Conservation (phyloP, 1,140 invertebrate species). For the Euwallacea similis region DNA sequence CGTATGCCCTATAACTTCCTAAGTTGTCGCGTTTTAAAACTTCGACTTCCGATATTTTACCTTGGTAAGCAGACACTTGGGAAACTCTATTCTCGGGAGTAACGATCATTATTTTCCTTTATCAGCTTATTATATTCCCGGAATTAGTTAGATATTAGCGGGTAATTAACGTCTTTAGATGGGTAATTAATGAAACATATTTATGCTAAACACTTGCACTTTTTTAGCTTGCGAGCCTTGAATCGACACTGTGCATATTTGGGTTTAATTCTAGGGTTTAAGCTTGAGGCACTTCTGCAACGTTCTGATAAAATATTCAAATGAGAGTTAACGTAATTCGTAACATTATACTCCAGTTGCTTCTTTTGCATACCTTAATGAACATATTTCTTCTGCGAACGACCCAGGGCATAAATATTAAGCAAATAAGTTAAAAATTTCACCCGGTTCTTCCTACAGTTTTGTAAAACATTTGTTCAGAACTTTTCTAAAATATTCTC, state of each 20-base stretch:
- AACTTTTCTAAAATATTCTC: slow-evolving; percentile 39
- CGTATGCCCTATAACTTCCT: slow-evolving; percentile 33
- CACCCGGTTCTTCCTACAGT: slow-evolving; percentile 35
- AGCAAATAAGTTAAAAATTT: slow-evolving; percentile 41
- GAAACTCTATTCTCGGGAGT: slow-evolving; percentile 13
- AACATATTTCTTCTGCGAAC: slow-evolving; percentile 40
- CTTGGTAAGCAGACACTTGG: slow-evolving; percentile 23
- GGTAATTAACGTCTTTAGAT: no score
- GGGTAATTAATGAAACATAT: no score
- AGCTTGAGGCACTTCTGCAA: slow-evolving; percentile 15
- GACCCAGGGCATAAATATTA: slow-evolving; percentile 40
- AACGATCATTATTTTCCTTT: slow-evolving; percentile 25
- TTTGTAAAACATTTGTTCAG: slow-evolving; percentile 40
- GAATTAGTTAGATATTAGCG: no score
- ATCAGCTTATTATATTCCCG: neutral
- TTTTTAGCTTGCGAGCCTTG: no score
- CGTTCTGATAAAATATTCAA: slow-evolving; percentile 36
- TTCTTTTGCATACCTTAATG: slow-evolving; percentile 40
- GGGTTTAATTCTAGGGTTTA: neutral
- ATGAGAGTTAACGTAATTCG: slow-evolving; percentile 38
- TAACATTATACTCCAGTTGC: slow-evolving; percentile 39
- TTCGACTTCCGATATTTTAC: slow-evolving; percentile 25
- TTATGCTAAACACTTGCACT: no score
- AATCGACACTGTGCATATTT: no score
- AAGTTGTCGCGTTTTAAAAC: slow-evolving; percentile 17